A percentile compares a stretch with the other conserved stretches of the same genome.
Evolutionary conservation across 1,140 invertebrate species (phyloP).

Genomic region (Luehdorfia chinensis): DNA sequence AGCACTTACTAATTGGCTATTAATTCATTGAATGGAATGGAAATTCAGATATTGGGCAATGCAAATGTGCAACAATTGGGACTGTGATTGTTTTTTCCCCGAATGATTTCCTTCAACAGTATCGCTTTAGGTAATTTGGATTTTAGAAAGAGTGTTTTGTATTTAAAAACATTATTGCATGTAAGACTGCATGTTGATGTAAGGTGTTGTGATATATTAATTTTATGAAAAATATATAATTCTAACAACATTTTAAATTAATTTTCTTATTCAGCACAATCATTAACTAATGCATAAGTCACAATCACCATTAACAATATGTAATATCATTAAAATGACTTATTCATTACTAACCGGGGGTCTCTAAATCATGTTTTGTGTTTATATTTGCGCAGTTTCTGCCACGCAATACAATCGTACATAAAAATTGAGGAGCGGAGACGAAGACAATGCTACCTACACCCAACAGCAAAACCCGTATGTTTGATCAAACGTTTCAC

Average conservation of each 20-base stretch:
- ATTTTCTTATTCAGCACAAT: no score
- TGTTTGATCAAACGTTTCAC: conserved; percentile 44
- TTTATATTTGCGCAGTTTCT: conserved; percentile 68
- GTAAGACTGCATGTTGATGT: neutral
- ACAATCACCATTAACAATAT: no score
- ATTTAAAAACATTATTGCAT: conserved; percentile 12
- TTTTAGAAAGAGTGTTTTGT: conserved; percentile 19
- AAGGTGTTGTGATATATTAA: no score
- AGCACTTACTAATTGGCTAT: conserved; percentile 73
- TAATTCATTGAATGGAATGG: conserved; percentile 56
- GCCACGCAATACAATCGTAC: conserved; percentile 71
- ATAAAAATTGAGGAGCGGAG: conserved; percentile 65
- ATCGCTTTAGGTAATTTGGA: conserved; percentile 24
- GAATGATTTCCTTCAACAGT: conserved; percentile 21
- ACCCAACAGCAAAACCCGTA: conserved; percentile 55
- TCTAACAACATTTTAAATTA: no score
- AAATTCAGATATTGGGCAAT: conserved; percentile 24
- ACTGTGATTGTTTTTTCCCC: conserved; percentile 19
- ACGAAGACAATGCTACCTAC: conserved; percentile 56
- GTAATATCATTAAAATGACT: neutral
- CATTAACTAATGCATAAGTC: no score
- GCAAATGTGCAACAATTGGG: conserved; percentile 27
- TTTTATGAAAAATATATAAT: no score
- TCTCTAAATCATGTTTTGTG: conserved; percentile 24
- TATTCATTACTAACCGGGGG: neutral